Conservation (phyloP, 2,888 invertebrate species). For the Beris chalybata region DNA sequence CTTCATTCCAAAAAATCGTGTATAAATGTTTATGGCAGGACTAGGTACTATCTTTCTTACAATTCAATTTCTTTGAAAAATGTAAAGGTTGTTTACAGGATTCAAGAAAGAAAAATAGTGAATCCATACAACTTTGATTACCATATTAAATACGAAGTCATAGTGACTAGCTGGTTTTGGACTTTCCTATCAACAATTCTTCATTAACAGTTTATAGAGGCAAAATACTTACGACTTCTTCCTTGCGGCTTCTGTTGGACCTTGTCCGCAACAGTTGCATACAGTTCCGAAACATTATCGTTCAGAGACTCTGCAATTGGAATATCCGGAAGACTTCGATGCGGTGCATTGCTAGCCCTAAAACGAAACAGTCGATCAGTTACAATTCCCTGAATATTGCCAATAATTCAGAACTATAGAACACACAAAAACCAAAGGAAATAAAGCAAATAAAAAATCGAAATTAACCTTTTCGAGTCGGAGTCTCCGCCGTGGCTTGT, state of each 20-base stretch:
- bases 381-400: not conserved
- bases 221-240: conserved; percentile 51
- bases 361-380: not conserved
- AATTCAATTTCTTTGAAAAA: too few species aligned
- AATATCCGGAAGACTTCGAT: conserved; percentile 83
- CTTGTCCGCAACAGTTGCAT: conserved; percentile 77
- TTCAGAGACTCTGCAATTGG: conserved; percentile 71
- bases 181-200: not conserved
- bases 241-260: conserved; percentile 52
- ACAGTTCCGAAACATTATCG: conserved; percentile 81
- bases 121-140: too few species aligned
- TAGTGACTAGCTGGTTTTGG: too few species aligned
- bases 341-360: conserved; percentile 59
- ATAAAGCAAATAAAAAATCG: conserved; percentile 19
- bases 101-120: too few species aligned
- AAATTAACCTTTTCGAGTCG: conserved; percentile 40
- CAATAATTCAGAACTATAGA: not conserved
- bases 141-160: too few species aligned
- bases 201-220: not conserved
- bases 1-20: too few species aligned
- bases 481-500: conserved; percentile 50
- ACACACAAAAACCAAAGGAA: conserved; percentile 6
- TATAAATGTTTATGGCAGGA: too few species aligned
- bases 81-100: too few species aligned
- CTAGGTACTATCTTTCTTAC: too few species aligned